Evolutionary conservation across 1,140 invertebrate genomes (phyloP).

Genomic region (Trichoplusia ni): DNA sequence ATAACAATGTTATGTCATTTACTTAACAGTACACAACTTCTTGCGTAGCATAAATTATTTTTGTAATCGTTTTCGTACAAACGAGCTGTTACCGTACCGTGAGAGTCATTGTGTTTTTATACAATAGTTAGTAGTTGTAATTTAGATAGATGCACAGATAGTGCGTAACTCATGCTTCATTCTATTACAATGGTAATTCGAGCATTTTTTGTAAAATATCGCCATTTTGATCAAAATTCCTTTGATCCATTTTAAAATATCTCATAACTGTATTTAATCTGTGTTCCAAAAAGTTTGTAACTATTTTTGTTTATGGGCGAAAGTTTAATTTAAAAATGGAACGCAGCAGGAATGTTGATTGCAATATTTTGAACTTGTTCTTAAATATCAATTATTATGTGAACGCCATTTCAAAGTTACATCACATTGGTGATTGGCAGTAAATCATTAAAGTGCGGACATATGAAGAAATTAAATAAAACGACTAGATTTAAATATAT

Average conservation of each 20-base stretch:
- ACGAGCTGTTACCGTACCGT: background rate
- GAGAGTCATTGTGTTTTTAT: background rate
- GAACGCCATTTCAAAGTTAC: background rate
- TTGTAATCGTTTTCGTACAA: background rate
- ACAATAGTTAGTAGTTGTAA: conserved; percentile 9
- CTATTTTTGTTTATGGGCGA: background rate
- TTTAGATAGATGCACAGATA: conserved; percentile 15
- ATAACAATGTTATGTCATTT: background rate
- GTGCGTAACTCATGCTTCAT: background rate
- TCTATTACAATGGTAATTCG: background rate
- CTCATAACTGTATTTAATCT: background rate
- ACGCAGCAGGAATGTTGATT: background rate
- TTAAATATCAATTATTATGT: background rate
- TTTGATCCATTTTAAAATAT: background rate
- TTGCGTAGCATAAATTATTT: too few relatives aligned
- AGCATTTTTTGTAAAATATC: conserved; percentile 18
- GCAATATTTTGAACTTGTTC: background rate
- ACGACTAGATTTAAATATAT: background rate
- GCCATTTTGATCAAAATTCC: conserved; percentile 18
- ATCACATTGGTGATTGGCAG: background rate
- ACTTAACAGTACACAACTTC: background rate
- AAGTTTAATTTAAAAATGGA: background rate
- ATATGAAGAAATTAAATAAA: background rate
- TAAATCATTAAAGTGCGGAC: background rate
- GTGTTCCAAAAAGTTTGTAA: background rate